phyloP scores from a whole-genome alignment of 2,113 vertebrate genomes.

The Columba livia region DNA sequence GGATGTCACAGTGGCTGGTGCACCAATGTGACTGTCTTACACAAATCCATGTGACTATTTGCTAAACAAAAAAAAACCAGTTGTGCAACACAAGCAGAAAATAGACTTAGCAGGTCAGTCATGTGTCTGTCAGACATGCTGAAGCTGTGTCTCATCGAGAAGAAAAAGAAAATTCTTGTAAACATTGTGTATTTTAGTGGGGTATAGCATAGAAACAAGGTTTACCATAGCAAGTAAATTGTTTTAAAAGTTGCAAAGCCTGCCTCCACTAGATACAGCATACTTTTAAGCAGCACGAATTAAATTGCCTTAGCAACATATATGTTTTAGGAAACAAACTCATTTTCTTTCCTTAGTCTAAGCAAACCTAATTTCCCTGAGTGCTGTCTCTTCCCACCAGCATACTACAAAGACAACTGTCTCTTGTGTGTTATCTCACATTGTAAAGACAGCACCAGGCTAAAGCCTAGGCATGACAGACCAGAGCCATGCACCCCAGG shows the following conservation, averaged over 20 bases:
- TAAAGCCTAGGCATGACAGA: background rate
- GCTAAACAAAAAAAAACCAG: background rate
- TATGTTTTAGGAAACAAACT: background rate
- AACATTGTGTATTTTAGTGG: background rate
- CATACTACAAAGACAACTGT: background rate
- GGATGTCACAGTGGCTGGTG: slow-evolving; percentile 51
- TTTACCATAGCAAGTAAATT: background rate
- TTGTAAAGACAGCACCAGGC: background rate
- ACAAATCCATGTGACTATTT: slow-evolving; percentile 1
- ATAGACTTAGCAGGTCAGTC: background rate
- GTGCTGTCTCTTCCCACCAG: background rate
- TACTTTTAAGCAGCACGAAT: background rate
- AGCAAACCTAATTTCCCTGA: background rate
- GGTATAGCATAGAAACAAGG: background rate
- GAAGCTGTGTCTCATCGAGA: background rate
- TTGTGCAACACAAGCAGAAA: background rate
- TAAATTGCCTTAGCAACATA: background rate
- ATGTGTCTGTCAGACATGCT: background rate
- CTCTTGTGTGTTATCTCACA: background rate
- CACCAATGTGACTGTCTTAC: background rate
- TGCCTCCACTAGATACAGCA: background rate
- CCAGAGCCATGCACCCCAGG: background rate
- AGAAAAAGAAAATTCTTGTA: background rate
- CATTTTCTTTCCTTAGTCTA: background rate
- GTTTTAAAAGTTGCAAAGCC: background rate